Evolutionary conservation across 2,797 vertebrate species (phyloP).

Genomic region (Acomys russatus): DNA sequence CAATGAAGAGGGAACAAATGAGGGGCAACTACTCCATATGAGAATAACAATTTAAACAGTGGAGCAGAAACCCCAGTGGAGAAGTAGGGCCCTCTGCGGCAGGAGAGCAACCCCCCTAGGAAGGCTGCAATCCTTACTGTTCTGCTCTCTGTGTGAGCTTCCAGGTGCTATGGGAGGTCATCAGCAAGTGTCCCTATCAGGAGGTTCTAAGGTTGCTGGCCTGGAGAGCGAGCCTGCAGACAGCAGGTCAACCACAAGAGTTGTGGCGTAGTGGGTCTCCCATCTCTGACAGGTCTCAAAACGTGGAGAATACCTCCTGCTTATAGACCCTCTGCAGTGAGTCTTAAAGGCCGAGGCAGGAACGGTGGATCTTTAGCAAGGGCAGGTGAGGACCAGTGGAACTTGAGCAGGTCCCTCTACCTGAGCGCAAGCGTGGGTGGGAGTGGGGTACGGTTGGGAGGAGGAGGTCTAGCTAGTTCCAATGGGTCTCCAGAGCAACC

Average conservation of each 20-base stretch:
- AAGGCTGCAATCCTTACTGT: not conserved
- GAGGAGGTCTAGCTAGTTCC: not conserved
- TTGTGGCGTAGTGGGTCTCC: no score
- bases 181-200: not conserved
- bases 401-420: not conserved
- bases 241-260: no score
- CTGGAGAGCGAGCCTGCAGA: not conserved
- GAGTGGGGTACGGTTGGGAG: not conserved
- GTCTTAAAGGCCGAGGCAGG: no score
- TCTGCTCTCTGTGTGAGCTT: not conserved
- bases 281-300: not conserved
- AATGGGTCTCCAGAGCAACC: not conserved
- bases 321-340: no score
- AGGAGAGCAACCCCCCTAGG: not conserved
- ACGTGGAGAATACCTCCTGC: not conserved
- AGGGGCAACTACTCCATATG: not conserved
- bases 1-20: not conserved
- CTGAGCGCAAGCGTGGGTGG: not conserved
- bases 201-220: not conserved
- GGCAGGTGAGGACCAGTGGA: not conserved
- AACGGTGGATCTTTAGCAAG: not conserved
- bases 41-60: not conserved
- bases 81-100: not conserved
- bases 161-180: not conserved
- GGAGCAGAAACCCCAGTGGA: not conserved